Evolutionary conservation across 2,888 invertebrate genomes (phyloP).

Genomic region (Epinotia brunnichana): DNA sequence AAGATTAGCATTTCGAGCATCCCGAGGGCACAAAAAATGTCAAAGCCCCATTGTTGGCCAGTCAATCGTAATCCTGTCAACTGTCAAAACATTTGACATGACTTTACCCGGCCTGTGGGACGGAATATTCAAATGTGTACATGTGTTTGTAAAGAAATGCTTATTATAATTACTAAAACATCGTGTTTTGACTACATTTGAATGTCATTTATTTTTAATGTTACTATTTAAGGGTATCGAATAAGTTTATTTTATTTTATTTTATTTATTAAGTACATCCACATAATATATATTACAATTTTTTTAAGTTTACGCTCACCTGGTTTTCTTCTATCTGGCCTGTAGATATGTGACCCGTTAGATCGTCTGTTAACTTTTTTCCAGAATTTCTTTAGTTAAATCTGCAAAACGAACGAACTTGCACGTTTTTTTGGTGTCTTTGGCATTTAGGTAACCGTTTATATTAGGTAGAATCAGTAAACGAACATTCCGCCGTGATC

Average conservation of each 20-base stretch:
- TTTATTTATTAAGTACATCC: too few relatives aligned
- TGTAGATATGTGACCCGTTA: too few relatives aligned
- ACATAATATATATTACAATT: too few relatives aligned
- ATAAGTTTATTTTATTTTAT: too few relatives aligned
- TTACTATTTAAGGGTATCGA: neutral
- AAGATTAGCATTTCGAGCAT: slow-evolving; percentile 42
- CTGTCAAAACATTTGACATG: slow-evolving; percentile 64
- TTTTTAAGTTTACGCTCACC: too few relatives aligned
- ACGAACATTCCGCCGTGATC: too few relatives aligned
- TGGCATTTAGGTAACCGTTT: too few relatives aligned
- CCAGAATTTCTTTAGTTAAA: neutral
- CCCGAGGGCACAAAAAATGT: slow-evolving; percentile 50
- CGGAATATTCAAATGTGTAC: slow-evolving; percentile 27
- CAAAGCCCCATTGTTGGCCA: slow-evolving; percentile 55
- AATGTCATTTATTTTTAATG: slow-evolving; percentile 18
- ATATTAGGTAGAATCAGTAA: too few relatives aligned
- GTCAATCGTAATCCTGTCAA: slow-evolving; percentile 55
- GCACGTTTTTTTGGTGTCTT: too few relatives aligned
- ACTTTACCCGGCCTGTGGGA: slow-evolving; percentile 40
- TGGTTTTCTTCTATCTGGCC: too few relatives aligned
- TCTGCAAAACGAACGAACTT: neutral
- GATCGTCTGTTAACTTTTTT: too few relatives aligned
- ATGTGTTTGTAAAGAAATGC: slow-evolving; percentile 11
- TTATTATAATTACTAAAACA: slow-evolving; percentile 27
- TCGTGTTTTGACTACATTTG: slow-evolving; percentile 29